phyloP scores from a whole-genome alignment of 1,140 invertebrate genomes.

The Heliothis virescens region DNA sequence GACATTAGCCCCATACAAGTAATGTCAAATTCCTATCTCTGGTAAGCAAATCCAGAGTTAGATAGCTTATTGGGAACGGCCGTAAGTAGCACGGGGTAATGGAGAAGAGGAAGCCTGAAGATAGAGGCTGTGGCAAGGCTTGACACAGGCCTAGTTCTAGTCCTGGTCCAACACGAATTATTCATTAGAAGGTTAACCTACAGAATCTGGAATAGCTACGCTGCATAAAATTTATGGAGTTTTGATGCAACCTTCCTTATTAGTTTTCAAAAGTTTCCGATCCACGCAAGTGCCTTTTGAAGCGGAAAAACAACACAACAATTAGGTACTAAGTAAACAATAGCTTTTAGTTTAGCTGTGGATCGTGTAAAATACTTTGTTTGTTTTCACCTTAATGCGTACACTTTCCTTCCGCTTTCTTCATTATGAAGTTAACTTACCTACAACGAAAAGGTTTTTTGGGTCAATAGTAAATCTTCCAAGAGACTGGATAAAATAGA shows the following conservation, averaged over 20 bases:
- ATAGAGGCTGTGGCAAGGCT: neutral
- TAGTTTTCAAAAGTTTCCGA: neutral
- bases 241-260: no score
- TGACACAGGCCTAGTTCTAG: no score
- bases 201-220: neutral
- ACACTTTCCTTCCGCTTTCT: neutral
- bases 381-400: conserved; percentile 26
- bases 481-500: no score
- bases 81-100: neutral
- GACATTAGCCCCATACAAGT: no score
- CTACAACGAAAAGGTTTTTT: no score
- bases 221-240: neutral
- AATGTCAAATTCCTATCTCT: no score
- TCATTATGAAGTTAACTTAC: neutral
- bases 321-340: conserved; percentile 18
- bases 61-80: no score
- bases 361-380: conserved; percentile 1
- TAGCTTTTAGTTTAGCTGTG: conserved; percentile 9
- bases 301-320: conserved; percentile 24
- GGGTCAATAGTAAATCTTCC: no score
- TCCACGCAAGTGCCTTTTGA: conserved; percentile 19
- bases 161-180: no score
- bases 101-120: neutral
- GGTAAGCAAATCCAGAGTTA: no score
- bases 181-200: no score